Conservation (phyloP, 2,113 vertebrate genomes). For the Bucco capensis region DNA sequence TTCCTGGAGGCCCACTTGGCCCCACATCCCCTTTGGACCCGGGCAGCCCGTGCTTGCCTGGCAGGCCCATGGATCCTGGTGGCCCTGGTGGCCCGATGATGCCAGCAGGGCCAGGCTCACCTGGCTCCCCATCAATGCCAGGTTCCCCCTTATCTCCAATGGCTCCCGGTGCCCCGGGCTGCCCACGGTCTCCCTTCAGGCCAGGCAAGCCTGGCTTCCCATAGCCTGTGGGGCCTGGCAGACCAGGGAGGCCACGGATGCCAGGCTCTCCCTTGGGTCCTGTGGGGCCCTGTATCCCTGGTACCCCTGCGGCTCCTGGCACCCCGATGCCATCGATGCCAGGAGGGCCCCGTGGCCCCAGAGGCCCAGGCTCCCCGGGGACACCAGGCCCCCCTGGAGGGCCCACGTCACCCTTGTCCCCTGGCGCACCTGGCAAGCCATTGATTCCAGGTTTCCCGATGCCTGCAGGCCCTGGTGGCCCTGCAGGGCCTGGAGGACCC, state of each 20-base stretch:
- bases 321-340: constrained; percentile 84
- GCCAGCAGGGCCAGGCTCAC: constrained; percentile 83
- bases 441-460: constrained; percentile 87
- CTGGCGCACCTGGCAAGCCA: constrained; percentile 83
- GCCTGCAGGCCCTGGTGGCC: constrained; percentile 73
- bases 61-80: constrained; percentile 90
- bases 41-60: constrained; percentile 88
- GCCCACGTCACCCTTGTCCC: constrained; percentile 87
- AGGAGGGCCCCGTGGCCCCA: constrained; percentile 83
- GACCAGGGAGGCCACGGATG: constrained; percentile 80
- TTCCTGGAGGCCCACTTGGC: constrained; percentile 83
- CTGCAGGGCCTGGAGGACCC: constrained; percentile 81
- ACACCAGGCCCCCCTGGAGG: constrained; percentile 78
- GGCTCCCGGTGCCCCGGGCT: constrained; percentile 79
- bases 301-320: constrained; percentile 82
- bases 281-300: constrained; percentile 80
- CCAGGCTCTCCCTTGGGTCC: constrained; percentile 91
- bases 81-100: constrained; percentile 82
- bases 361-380: constrained; percentile 78
- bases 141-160: constrained; percentile 88
- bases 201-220: constrained; percentile 90
- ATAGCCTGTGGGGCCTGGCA: constrained; percentile 86
- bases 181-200: constrained; percentile 90
- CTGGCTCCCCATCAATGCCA: constrained; percentile 81
- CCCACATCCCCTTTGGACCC: constrained; percentile 90